phyloP scores from a whole-genome alignment of 2,797 vertebrate genomes.

The Eulemur albifrons region DNA sequence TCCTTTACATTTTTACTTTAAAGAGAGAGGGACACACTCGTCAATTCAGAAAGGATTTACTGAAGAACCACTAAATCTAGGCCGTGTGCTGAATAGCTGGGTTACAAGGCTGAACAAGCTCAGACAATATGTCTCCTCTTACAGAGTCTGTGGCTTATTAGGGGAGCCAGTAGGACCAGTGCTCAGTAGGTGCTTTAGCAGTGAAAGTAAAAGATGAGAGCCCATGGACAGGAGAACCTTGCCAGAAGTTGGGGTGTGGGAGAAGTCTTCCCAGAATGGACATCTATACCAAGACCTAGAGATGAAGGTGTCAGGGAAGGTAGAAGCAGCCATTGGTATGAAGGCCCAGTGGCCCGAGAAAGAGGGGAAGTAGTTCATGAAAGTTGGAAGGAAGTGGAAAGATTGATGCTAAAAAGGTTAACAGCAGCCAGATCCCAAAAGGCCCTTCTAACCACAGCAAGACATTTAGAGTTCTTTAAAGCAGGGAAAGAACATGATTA shows the following conservation, averaged over 20 bases:
- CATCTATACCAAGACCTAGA: neutral
- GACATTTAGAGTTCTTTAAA: neutral
- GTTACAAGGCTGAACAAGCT: neutral
- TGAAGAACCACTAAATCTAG: neutral
- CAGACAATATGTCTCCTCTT: neutral
- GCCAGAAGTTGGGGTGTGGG: neutral
- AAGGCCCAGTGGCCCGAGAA: neutral
- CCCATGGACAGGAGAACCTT: neutral
- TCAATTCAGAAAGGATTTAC: neutral
- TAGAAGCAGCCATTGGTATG: neutral
- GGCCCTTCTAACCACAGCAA: neutral
- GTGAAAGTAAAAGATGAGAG: neutral
- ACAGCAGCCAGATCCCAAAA: neutral
- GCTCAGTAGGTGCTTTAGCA: neutral
- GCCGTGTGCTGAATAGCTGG: neutral
- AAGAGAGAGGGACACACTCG: neutral
- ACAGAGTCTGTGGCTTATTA: neutral
- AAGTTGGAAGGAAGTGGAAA: neutral
- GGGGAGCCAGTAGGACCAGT: neutral
- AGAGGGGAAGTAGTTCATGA: neutral
- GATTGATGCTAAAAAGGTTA: neutral
- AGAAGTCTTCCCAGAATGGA: neutral
- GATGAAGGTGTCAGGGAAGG: rapidly evolving
- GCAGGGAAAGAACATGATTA: neutral
- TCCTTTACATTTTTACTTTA: neutral